Evolutionary conservation across 2,797 vertebrate species (phyloP), one percentile per base, ranked within the genome.

Genomic region (Petrocephalus schoutedeni): DNA sequence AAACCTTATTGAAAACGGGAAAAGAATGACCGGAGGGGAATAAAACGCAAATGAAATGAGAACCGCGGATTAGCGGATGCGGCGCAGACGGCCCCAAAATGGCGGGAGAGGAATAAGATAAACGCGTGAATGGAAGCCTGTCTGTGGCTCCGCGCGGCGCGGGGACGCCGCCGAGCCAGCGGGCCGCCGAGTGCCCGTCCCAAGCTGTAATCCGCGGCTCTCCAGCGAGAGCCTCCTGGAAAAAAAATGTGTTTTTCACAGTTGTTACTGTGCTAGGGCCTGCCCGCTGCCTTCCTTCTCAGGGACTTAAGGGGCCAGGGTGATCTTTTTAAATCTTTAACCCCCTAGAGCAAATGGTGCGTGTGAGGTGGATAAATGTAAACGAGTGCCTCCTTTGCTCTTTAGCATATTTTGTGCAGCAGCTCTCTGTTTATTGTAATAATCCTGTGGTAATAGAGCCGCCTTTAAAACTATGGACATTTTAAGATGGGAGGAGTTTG

Each of bases 31-130:
- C 87, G 84, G 28, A 87, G 88, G 86, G 51, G 87, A 51, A 57
- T 45, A 58, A 32, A 77, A 19, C 36, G 61, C 54, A 36, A 89
- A 83, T 49, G 59, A 32, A 23, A 14, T 12, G 93, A 94, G 93
- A 93, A 92, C 91, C 90, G 90, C 86, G 92, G 92, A 93, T 93
- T 93, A 92, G 91, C 88, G 89, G 93, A 92, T 92, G 93, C 92
- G 92, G 95, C 85, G 77, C 94, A 96, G 95, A 95, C 94, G 95
- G 94, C 93, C 92, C 90, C 92, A 64, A 94, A 94, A 95, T 88
- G 91, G 93, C 64, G 91, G 91, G 91, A 90, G 91, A 92, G 54
- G 87, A 89, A 93, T 94, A 93, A 95, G 94, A 94, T 92, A 93
- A 45, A 91, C 90, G 58, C 88, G 89, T 88, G 93, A 86, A 91